Base-by-base conservation (phyloP, 2,797 vertebrate genomes). In the Muscicapa striata region DNA sequence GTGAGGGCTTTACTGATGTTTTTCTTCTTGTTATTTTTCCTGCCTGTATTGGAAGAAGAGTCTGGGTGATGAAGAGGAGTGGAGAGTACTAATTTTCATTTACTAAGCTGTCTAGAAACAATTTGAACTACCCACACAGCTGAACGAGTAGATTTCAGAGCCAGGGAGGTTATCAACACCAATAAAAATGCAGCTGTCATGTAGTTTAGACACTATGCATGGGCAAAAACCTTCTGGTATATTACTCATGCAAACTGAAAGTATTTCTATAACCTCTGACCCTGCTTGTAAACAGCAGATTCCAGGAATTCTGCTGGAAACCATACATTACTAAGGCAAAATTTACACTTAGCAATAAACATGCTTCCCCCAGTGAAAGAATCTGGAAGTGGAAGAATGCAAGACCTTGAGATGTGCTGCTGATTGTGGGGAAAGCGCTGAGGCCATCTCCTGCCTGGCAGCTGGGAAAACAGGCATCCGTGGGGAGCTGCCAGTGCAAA, bases 271-370 rank as follows among this genome's bases (percentile, higher is more conserved):
- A 92, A 94, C 94, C 91, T 91, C 92, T 96, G 89, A 93, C 94
- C 92, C 76, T 92, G 89, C 64, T 79, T 93, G 92, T 95, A 95
- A 97, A 97, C 94, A 97, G 57, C 54, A 81, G 88, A 95, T 96
- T 97, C 95, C 96, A 97, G 94, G 97, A 96, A 97, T 97, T 96
- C 93, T 97, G 86, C 88, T 97, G 77, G 64, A 90, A 96, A 80
- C 83, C 68, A 87, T 90, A 94, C 72, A 90, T 92, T 84, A 93
- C 87, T 45, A 77, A 85, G 36, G 79, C 95, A 92, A 89, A 95
- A 94, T 78, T 73, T 73, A 43, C 34, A 61, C 57, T 88, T 70
- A 68, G 62, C 82, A 74, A 74, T 95, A 95, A 96, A 96, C 77
- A 91, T 5, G 48, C 40, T 96, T 97, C 83, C 83, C 61, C 93